phyloP scores from a whole-genome alignment of 2,797 vertebrate species.

The Pachyuromys duprasi region DNA sequence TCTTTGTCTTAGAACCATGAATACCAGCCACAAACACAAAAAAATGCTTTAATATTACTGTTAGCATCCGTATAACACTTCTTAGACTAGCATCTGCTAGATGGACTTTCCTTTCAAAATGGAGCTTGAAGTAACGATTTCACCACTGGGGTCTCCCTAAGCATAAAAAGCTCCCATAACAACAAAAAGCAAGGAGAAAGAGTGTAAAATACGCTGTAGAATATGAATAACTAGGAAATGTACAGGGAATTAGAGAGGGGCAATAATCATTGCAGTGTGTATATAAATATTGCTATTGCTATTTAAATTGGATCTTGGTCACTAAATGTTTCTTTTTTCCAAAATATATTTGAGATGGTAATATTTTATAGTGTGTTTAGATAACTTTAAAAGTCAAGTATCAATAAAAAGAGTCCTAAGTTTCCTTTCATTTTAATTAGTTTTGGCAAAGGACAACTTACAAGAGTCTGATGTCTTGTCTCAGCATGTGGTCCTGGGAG shows the following conservation, averaged over 20 bases:
- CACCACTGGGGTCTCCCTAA: background rate
- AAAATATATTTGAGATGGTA: background rate
- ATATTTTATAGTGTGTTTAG: background rate
- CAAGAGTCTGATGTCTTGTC: background rate
- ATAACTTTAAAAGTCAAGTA: background rate
- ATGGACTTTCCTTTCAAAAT: background rate
- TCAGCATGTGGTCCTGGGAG: background rate
- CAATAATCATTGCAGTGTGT: background rate
- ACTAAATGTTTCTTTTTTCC: background rate
- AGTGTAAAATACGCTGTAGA: background rate
- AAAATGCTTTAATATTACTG: background rate
- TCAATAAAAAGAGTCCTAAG: background rate
- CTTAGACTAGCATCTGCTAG: background rate
- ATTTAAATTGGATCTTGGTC: background rate
- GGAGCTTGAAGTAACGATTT: background rate
- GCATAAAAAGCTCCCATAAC: background rate
- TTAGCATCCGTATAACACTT: background rate
- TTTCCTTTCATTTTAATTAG: background rate
- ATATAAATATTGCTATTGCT: no score
- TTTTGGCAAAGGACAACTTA: background rate
- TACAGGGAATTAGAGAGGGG: no score
- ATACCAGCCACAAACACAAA: background rate
- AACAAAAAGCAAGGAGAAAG: background rate
- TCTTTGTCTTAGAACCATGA: slow-evolving; percentile 14
- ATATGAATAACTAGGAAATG: background rate